These are phyloP conservation scores for Acanthornis magna DNA, from an alignment of 2,797 vertebrate species.

Conservation along the genomic window DNA sequence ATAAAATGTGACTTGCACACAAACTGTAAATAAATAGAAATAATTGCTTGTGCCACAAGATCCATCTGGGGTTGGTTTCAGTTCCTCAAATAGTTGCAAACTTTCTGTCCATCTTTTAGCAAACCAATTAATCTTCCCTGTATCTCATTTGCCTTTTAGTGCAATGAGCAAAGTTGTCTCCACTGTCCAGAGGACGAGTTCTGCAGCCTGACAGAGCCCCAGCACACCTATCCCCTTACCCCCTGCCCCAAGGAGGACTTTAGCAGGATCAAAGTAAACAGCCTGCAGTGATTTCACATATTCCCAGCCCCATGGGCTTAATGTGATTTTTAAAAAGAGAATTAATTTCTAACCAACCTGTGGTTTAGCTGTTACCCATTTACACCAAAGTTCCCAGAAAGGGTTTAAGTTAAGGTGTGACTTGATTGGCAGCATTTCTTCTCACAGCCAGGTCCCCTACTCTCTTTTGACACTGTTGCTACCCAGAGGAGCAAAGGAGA, in stretches of 20 bases:
- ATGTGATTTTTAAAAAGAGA: not conserved
- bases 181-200: not conserved
- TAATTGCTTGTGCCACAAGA: not conserved
- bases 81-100: not conserved
- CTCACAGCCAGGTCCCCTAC: not conserved
- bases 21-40: slow-evolving; percentile 39
- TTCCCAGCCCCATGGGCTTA: not conserved
- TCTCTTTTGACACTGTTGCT: not conserved
- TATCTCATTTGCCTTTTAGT: not conserved
- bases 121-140: not conserved
- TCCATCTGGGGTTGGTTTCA: not conserved
- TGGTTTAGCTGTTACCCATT: not conserved
- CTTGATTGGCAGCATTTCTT: not conserved
- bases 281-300: not conserved
- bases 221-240: not conserved
- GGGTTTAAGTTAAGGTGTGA: not conserved
- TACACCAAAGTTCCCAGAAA: not conserved
- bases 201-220: not conserved
- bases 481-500: not conserved
- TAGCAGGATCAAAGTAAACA: not conserved
- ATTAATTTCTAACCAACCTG: not conserved
- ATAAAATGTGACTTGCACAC: not conserved
- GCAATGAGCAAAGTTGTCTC: not conserved
- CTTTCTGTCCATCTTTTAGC: not conserved
- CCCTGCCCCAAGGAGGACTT: not conserved